Evolutionary conservation across 2,797 vertebrate genomes (phyloP).

Genomic region (Lemur catta): DNA sequence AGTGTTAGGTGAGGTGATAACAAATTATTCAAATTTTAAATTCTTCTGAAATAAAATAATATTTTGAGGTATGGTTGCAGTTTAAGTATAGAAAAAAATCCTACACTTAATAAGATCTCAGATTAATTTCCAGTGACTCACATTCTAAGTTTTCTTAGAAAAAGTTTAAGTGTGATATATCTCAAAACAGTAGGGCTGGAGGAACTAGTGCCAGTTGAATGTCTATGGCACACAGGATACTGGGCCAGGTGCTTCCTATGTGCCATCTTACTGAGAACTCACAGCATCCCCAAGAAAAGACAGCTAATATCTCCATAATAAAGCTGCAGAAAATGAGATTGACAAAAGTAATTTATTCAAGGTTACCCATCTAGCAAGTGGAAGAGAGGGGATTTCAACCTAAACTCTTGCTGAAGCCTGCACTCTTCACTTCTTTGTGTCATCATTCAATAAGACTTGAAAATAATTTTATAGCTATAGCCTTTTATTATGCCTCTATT

Average conservation of each 20-base stretch:
- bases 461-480: neutral
- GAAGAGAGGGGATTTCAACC: neutral
- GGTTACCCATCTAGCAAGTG: neutral
- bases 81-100: slow-evolving; percentile 5
- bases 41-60: slow-evolving; percentile 10
- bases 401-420: neutral
- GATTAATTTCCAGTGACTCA: slow-evolving; percentile 39
- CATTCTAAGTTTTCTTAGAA: neutral
- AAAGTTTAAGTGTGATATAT: neutral
- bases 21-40: neutral
- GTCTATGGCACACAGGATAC: neutral
- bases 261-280: neutral
- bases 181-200: neutral
- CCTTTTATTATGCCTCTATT: neutral
- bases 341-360: neutral
- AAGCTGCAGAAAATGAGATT: neutral
- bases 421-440: neutral
- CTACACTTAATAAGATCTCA: neutral
- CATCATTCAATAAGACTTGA: neutral
- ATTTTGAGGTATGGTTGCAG: neutral
- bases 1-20: neutral
- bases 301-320: neutral
- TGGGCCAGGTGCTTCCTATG: neutral
- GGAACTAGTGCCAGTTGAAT: neutral
- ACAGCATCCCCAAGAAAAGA: neutral